phyloP scores from a whole-genome alignment of 64 coral and sea anemone species.

The Porites lutea region DNA sequence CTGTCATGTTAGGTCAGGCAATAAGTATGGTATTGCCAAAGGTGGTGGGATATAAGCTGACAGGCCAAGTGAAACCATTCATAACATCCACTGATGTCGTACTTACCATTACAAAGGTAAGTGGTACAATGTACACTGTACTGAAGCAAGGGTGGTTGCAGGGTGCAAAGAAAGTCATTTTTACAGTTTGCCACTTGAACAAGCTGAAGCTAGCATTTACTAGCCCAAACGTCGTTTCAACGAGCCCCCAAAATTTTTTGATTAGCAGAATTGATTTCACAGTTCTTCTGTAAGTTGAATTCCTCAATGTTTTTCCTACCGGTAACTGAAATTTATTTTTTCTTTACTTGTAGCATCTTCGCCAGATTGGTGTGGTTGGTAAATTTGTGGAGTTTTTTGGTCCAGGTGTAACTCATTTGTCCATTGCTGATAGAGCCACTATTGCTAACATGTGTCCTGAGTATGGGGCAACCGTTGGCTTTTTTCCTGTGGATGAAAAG shows the following conservation, averaged over 20 bases:
- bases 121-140: background rate
- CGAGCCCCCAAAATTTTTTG: too few relatives aligned
- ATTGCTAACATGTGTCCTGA: constrained; percentile 99
- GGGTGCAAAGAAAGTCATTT: too few relatives aligned
- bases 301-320: background rate
- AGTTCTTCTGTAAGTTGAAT: background rate
- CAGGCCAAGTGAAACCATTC: constrained; percentile 76
- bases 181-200: too few relatives aligned
- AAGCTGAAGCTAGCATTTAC: too few relatives aligned
- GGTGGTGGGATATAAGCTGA: constrained; percentile 96
- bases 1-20: constrained; percentile 97
- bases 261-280: too few relatives aligned
- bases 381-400: constrained; percentile 99
- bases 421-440: constrained; percentile 97
- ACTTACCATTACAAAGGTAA: constrained; percentile 98
- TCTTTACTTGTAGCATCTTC: constrained; percentile 61
- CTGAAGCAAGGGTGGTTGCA: too few relatives aligned
- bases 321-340: background rate
- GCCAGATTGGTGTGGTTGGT: constrained; percentile 93
- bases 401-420: constrained; percentile 86
- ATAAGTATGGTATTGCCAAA: constrained; percentile 98
- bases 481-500: constrained; percentile 94
- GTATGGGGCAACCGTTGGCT: constrained; percentile 97
- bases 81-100: constrained; percentile 97
- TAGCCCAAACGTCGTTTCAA: too few relatives aligned